Percentiles rank a stretch among this genome's conserved stretches.
These are phyloP conservation scores for Dallia pectoralis DNA, from an alignment of 2,797 vertebrate species.

Conservation along the genomic window DNA sequence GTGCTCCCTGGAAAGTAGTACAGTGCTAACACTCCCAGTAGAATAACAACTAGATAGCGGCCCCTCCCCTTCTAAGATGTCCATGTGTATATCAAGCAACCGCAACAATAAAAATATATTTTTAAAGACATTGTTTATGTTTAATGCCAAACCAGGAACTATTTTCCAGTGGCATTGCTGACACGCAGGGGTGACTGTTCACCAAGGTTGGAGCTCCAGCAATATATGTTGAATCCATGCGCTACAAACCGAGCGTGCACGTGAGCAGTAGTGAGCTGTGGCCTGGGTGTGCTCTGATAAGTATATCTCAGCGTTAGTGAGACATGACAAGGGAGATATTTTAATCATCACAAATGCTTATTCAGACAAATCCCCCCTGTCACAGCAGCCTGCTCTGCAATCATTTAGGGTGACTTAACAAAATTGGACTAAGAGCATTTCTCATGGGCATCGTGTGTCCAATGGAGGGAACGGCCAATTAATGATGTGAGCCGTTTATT, in stretches of 20 bases:
- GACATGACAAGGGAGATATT: slow-evolving; percentile 30
- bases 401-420: slow-evolving; percentile 30
- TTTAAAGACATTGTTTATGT: slow-evolving; percentile 13
- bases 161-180: slow-evolving; percentile 24
- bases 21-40: background rate
- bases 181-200: slow-evolving; percentile 15
- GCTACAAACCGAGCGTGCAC: slow-evolving; percentile 38
- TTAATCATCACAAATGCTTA: slow-evolving; percentile 15
- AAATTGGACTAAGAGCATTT: background rate
- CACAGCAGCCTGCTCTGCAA: slow-evolving; percentile 36
- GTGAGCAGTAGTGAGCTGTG: slow-evolving; percentile 49
- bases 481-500: too few species aligned
- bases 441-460: background rate
- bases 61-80: background rate
- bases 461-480: too few species aligned
- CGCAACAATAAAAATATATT: background rate
- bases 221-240: slow-evolving; percentile 32
- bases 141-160: slow-evolving; percentile 8
- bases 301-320: slow-evolving; percentile 48
- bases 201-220: slow-evolving; percentile 27
- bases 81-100: background rate
- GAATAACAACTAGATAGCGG: too few species aligned
- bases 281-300: slow-evolving; percentile 28
- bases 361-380: slow-evolving; percentile 10
- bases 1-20: background rate